Evolutionary conservation across 2,888 invertebrate species (phyloP), one percentile per base, ranked within the genome.

Genomic region (Branchipolynoe longqiensis): DNA sequence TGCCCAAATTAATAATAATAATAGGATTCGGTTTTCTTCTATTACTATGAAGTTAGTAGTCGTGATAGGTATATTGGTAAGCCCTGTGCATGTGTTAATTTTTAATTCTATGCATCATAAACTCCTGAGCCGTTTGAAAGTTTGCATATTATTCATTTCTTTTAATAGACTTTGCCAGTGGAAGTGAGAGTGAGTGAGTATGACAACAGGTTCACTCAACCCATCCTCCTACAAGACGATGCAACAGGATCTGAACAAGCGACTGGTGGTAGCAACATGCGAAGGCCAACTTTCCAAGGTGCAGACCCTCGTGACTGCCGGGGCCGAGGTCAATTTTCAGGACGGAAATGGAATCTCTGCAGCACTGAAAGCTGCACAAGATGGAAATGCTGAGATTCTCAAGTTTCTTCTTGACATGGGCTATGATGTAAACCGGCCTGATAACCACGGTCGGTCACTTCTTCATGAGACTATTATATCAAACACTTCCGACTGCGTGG

Each of bases 391-490:
- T 4, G 59, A 84, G 14, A 56, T 84, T 28, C 59, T 84, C 28
- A 38, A 56, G 36, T 59, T 54, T 25, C 22, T 84, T 4, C 59
- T 84, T 25, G 56, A 78, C 22, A 25, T 38, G 0, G 84, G 84
- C 0, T 84, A 84, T 58, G 74, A 84, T 38, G 58, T 84, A 0
- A 84, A 84, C 56, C 54, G 38, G 4, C 36, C 58, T 0, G 78
- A 84, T 36, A 28, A 31, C 2, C 74, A 83, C 8, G 86, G 86
- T 14, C 54, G 84, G 41, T 62, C 86, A 18, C 54, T 59, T 0
- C 86, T 86, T 3, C 86, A 86, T 25, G 86, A 86, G 31, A 73
- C 86, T 0, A 78, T 86, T 31, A 33, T 74, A 25, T 74, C 69
- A 22, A 59, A 83, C 18, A 54, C 74, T 6, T 69, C 48, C 8